phyloP scores from a whole-genome alignment of 1,140 invertebrate species.

The Pogonomyrmex californicus region DNA sequence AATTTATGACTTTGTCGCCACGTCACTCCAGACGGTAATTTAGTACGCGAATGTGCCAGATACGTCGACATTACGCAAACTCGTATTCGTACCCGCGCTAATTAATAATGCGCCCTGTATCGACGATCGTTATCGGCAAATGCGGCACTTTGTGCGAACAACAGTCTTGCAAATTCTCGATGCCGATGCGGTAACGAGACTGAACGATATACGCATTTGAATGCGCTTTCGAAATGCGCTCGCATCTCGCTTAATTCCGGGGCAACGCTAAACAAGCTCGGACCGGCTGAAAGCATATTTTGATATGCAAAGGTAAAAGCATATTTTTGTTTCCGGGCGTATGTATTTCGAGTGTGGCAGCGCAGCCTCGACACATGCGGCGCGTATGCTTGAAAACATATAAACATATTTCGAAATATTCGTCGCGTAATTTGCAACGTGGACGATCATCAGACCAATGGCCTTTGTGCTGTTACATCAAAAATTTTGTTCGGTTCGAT shows the following conservation, averaged over 20 bases:
- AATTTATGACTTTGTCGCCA: slow-evolving; percentile 60
- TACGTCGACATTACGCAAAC: slow-evolving; percentile 46
- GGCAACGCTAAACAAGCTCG: slow-evolving; percentile 45
- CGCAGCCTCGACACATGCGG: neutral
- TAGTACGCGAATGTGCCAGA: slow-evolving; percentile 59
- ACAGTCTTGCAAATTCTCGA: slow-evolving; percentile 46
- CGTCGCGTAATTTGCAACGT: slow-evolving; percentile 42
- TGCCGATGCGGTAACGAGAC: slow-evolving; percentile 8
- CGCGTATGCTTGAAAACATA: slow-evolving; percentile 20
- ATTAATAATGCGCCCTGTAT: slow-evolving; percentile 69
- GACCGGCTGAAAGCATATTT: slow-evolving; percentile 53
- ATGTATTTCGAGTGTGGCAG: slow-evolving; percentile 20
- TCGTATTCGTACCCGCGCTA: slow-evolving; percentile 44
- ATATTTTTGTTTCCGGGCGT: slow-evolving; percentile 53
- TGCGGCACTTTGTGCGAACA: slow-evolving; percentile 46
- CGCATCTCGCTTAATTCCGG: slow-evolving; percentile 48
- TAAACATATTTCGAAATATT: slow-evolving; percentile 54
- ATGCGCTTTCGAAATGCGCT: slow-evolving; percentile 65
- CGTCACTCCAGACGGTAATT: slow-evolving; percentile 46
- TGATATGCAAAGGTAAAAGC: slow-evolving; percentile 52
- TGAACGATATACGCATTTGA: slow-evolving; percentile 25
- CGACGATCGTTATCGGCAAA: slow-evolving; percentile 66
- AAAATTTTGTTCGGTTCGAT: slow-evolving; percentile 11
- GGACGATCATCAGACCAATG: slow-evolving; percentile 15
- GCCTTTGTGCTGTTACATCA: neutral